Percentiles rank a stretch among this genome's conserved stretches.
Evolutionary conservation across 92 coral and sea anemone species (phyloP).

Genomic region (Anthopleura xanthogrammica): DNA sequence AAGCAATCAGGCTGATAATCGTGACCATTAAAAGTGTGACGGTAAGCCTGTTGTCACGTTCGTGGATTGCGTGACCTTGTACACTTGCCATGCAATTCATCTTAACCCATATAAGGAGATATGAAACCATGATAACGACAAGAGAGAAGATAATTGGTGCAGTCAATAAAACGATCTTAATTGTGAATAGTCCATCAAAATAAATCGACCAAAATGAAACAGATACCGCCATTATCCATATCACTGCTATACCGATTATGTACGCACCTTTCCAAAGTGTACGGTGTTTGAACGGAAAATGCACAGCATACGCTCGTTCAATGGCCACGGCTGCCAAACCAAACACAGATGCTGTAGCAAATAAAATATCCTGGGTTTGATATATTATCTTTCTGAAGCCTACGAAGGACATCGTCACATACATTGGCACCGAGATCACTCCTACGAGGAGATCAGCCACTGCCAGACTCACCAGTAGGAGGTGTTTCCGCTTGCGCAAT

Average conservation of each 20-base stretch:
- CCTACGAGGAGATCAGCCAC: constrained; percentile 45
- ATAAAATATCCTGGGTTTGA: background rate
- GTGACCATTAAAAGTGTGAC: constrained; percentile 14
- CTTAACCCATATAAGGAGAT: background rate
- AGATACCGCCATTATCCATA: background rate
- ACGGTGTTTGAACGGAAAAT: constrained; percentile 34
- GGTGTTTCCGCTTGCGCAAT: constrained; percentile 12
- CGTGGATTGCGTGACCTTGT: background rate
- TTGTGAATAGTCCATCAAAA: too few species aligned
- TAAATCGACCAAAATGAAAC: too few species aligned
- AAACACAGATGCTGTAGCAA: constrained; percentile 23
- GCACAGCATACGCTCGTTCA: constrained; percentile 29
- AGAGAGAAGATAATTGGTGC: background rate
- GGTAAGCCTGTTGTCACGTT: background rate
- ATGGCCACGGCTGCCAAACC: constrained; percentile 18
- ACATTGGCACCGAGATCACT: constrained; percentile 29
- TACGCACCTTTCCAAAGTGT: background rate
- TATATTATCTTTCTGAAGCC: background rate
- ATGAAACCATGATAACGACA: background rate
- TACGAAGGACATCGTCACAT: background rate
- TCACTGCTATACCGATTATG: background rate
- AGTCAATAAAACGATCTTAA: background rate
- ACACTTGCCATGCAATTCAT: background rate
- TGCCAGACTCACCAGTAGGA: constrained; percentile 33
- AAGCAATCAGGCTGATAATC: background rate